Percentiles rank a stretch among this genome's conserved stretches.
Evolutionary conservation across 2,888 invertebrate species (phyloP).

Genomic region (Sarcophaga variegata): DNA sequence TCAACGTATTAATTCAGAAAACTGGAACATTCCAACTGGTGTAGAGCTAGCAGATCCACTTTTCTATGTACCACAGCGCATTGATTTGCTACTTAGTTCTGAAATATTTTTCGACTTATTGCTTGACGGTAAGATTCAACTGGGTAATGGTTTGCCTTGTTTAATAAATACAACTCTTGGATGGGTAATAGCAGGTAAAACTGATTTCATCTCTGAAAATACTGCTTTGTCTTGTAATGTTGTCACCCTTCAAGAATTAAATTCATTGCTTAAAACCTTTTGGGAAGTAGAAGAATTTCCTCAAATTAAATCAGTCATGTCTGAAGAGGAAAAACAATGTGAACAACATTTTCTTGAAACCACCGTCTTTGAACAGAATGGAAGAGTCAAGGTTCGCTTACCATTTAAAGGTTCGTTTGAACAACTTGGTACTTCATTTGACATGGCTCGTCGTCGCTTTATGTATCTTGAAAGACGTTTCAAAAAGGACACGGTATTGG

Average conservation of each 20-base stretch:
- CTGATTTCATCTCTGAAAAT: neutral
- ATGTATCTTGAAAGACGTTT: constrained; percentile 44
- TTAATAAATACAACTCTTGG: constrained; percentile 51
- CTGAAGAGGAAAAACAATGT: no score
- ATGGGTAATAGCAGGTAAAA: constrained; percentile 33
- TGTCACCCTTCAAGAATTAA: no score
- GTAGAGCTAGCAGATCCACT: constrained; percentile 42
- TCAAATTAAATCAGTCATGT: no score
- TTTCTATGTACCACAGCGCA: constrained; percentile 30
- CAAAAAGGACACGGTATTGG: constrained; percentile 9
- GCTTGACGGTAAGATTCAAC: constrained; percentile 36
- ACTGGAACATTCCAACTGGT: constrained; percentile 38
- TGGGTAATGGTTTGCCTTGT: constrained; percentile 42
- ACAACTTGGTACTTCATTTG: constrained; percentile 15
- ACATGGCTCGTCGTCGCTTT: constrained; percentile 42
- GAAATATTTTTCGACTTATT: no score
- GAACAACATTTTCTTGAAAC: no score
- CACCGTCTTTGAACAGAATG: no score
- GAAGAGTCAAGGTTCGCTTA: no score
- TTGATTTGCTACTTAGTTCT: no score
- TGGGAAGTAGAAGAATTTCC: constrained; percentile 40
- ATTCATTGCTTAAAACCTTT: neutral
- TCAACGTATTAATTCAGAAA: no score
- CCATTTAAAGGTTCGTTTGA: no score
- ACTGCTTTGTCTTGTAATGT: neutral